Base-by-base conservation (phyloP, 2,797 vertebrate genomes). In the Sebastes hopkinsi region DNA sequence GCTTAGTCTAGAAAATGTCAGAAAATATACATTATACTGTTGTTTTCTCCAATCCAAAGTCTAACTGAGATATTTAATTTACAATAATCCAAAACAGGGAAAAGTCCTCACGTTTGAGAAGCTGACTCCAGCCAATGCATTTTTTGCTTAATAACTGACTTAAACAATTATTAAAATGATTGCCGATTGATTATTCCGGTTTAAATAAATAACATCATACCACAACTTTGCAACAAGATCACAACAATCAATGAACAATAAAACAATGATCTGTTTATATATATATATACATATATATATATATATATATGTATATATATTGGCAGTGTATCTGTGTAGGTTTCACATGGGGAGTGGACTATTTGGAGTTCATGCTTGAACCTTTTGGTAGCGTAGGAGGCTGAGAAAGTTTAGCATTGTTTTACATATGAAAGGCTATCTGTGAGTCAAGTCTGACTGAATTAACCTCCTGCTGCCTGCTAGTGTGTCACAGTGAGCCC, bases 381-480 rank as follows among this genome's bases (percentile, higher is more conserved):
- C 10, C 23, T 58, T 38, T n/a, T 56, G 59, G 42, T 36, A 5
- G 30, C 13, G 27, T 23, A 9, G 20, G 30, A 23, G 46, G 56
- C 13, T 68, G 32, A 60, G n/a, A 36, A 61, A 50, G 62, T 64
- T 38, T 54, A 32, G 56, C 54, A 23, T 13, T 22, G 59, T 65
- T 81, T 80, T 68, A 38, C 59, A 54, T 66, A 22, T 72, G 65
- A 72, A 84, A 61, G 23, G 10, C 16, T 27, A 9, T 54, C 18
- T 22, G 58, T 74, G 66, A 50, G 46, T 50, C 18, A 27, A 22
- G 55, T 59, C 25, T 83, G 83, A 85, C 65, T 76, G 38, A 77
- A 82, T 82, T 68, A 30, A 23, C 30, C 29, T 68, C 61, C 34
- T 36, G 29, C 20, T 32, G 25, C 22, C 54, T 46, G 38, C 55